Percentiles rank a stretch among this genome's conserved stretches.
phyloP scores from a whole-genome alignment of 2,113 vertebrate genomes.

The Brachyhypopomus occidentalis region DNA sequence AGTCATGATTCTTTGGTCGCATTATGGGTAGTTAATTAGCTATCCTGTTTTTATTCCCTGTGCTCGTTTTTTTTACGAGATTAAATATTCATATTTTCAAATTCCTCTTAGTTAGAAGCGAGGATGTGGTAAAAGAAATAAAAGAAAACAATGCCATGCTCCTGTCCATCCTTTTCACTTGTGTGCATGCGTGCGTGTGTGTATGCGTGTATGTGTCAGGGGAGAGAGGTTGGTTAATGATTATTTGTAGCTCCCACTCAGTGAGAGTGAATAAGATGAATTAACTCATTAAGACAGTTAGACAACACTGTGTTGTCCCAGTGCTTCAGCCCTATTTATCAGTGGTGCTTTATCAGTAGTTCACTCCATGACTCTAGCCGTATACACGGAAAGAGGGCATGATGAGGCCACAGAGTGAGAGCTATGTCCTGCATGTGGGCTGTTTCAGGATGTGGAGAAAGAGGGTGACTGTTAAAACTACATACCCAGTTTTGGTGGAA shows the following conservation, averaged over 20 bases:
- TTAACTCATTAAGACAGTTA: constrained; percentile 59
- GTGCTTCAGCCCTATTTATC: constrained; percentile 45
- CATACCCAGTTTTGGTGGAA: too few species aligned
- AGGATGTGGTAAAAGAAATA: not conserved
- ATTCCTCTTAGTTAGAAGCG: not conserved
- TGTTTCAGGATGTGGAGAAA: too few species aligned
- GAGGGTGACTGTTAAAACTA: too few species aligned
- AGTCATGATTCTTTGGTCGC: not conserved
- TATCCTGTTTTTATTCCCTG: not conserved
- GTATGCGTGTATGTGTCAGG: not conserved
- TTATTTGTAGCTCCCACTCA: constrained; percentile 32
- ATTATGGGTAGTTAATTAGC: not conserved
- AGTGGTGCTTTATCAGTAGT: constrained; percentile 5
- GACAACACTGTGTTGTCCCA: constrained; percentile 52
- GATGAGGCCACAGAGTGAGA: not conserved
- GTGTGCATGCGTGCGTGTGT: too few species aligned
- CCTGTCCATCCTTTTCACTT: constrained; percentile 7
- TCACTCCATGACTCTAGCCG: constrained; percentile 29
- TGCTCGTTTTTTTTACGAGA: too few species aligned
- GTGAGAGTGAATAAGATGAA: constrained; percentile 47
- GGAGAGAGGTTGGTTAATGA: constrained; percentile 43
- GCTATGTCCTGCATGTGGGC: too few species aligned
- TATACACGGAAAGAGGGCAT: not conserved
- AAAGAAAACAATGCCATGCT: not conserved
- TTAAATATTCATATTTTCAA: not conserved